These are phyloP conservation scores for Callyntrura sp. DNA, from an alignment of 2,888 invertebrate genomes.

Conservation along the genomic window DNA sequence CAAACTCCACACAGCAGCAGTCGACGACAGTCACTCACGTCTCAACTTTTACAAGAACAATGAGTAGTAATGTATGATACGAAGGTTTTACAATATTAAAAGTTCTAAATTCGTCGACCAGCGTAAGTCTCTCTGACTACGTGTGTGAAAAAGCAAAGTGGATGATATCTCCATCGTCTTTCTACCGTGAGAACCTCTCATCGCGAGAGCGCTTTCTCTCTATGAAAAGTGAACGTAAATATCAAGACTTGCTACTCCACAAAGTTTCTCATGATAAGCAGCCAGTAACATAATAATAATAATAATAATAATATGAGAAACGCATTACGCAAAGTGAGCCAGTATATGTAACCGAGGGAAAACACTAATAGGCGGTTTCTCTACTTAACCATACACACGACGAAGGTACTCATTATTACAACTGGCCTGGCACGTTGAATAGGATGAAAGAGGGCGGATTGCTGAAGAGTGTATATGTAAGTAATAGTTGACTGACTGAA, in stretches of 20 bases:
- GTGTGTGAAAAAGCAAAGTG: not conserved
- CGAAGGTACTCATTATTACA: not conserved
- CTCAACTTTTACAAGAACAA: not conserved
- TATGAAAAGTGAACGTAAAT: constrained; percentile 10
- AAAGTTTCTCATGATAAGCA: not conserved
- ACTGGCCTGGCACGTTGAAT: not conserved
- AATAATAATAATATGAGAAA: too few relatives aligned
- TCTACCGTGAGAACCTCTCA: not conserved
- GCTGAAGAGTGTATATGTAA: constrained; percentile 28
- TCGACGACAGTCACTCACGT: not conserved
- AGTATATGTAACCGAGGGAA: not conserved
- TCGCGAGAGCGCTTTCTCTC: constrained; percentile 7
- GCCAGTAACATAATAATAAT: not conserved
- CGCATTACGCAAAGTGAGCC: constrained; percentile 20
- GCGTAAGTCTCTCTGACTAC: too few relatives aligned
- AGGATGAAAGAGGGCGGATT: constrained; percentile 14
- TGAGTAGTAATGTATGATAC: not conserved
- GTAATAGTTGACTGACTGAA: constrained; percentile 44
- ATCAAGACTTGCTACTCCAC: not conserved
- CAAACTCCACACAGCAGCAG: not conserved
- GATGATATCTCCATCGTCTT: not conserved
- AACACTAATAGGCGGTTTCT: constrained; percentile 15
- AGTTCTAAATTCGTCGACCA: not conserved
- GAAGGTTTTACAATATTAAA: constrained; percentile 14
- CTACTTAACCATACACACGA: constrained; percentile 5